A percentile compares a stretch with the other conserved stretches of the same genome.
Evolutionary conservation across 2,888 invertebrate species (phyloP).

Genomic region (Caenorhabditis sinica): DNA sequence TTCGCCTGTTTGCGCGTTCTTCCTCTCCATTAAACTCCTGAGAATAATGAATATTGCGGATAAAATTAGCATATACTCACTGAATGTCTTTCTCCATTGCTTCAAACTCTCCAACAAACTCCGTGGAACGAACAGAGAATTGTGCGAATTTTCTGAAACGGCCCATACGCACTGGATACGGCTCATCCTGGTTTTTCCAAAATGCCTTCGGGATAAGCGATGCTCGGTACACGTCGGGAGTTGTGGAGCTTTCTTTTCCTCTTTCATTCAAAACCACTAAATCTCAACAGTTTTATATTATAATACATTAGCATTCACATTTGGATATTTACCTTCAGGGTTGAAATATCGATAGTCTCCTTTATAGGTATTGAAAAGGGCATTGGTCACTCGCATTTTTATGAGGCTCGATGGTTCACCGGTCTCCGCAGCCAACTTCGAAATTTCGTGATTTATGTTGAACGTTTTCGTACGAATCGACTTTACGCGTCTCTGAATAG

Average conservation of each 20-base stretch:
- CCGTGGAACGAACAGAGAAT: slow-evolving; percentile 3
- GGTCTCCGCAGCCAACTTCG: background rate
- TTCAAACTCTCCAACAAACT: slow-evolving; percentile 1
- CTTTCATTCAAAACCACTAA: background rate
- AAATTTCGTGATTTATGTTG: background rate
- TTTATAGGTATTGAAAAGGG: background rate
- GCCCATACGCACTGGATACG: background rate
- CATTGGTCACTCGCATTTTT: background rate
- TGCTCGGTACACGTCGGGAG: background rate
- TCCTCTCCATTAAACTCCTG: background rate
- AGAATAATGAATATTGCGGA: background rate
- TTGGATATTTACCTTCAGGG: background rate
- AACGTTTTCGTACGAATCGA: background rate
- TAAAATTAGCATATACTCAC: background rate
- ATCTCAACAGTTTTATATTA: too few species aligned
- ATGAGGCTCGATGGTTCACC: background rate
- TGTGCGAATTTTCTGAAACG: background rate
- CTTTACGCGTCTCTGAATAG: background rate
- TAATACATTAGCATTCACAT: too few species aligned
- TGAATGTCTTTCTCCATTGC: slow-evolving; percentile 17
- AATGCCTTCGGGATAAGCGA: background rate
- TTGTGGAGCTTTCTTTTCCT: too few species aligned
- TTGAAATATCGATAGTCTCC: background rate
- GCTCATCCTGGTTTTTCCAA: background rate
- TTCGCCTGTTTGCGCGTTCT: background rate